phyloP scores from a whole-genome alignment of 2,113 vertebrate genomes.

The Mesocricetus auratus region DNA sequence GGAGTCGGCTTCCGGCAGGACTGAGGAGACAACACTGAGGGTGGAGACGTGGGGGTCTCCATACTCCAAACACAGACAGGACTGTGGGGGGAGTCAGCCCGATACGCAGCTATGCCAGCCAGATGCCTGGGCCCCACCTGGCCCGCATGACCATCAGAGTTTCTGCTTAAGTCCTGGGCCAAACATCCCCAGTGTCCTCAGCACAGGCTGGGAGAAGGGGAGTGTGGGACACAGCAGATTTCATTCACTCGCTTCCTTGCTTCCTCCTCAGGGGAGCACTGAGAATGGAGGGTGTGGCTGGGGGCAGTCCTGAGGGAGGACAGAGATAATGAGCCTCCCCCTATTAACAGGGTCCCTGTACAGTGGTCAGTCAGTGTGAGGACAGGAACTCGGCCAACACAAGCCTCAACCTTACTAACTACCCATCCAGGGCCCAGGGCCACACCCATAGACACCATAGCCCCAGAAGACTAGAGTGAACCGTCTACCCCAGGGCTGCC shows the following conservation, averaged over 20 bases:
- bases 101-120: not conserved
- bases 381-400: not conserved
- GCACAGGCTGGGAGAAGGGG: not conserved
- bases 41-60: rapidly evolving
- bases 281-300: not conserved
- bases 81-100: too few species aligned
- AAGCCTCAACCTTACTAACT: not conserved
- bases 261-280: not conserved
- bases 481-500: too few species aligned
- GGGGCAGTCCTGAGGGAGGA: not conserved
- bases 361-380: not conserved
- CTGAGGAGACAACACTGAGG: not conserved
- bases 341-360: not conserved
- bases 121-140: not conserved
- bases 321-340: not conserved
- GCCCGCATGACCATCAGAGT: rapidly evolving
- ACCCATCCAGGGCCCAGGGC: not conserved
- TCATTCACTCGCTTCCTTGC: not conserved
- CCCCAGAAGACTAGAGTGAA: not conserved
- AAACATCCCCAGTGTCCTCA: rapidly evolving
- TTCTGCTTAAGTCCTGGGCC: too few species aligned
- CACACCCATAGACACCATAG: too few species aligned
- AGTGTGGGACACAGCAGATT: rapidly evolving
- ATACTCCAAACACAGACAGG: rapidly evolving
- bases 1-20: not conserved